Evolutionary conservation across 2,888 invertebrate species (phyloP), one percentile per base, ranked within the genome.

Genomic region (Drosophila bunnanda): DNA sequence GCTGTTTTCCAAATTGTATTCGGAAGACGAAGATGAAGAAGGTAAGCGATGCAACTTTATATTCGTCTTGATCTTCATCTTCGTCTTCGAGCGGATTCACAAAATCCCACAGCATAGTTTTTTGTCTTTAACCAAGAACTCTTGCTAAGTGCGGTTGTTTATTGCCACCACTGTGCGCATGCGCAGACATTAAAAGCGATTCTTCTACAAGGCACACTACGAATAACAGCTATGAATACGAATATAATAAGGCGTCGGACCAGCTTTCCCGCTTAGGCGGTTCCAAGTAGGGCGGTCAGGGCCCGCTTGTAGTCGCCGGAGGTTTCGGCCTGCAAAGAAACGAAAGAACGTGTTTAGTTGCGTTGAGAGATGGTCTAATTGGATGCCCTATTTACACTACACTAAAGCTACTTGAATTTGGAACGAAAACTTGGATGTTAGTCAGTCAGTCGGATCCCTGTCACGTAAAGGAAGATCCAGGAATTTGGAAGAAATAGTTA

Each of bases 291-390:
- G 28, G 93, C 93, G 32, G 93, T 88, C 34, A 95, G 89, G 8
- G 93, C 93, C 50, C 91, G 92, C 78, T 93, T 93, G 88, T 94
- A 94, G 82, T 94, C 94, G 5, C 94, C 94, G 39, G 93, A 93
- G 20, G 94, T 94, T 86, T 94, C 94, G 68, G 92, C 91, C 93
- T 93, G 92, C 65, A 89, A 90, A 43, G 7, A 30, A n/a, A 28
- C 17, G 7, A 36, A 8, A 39, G 32, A 32, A 30, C 6, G 34
- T 8, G 13, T 22, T 39, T 8, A 53, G 53, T 12, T 6, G 2
- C 13, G 9, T 8, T 41, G 30, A 7, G 17, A 41, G 7, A 13
- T 32, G 17, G 4, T 6, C 20, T 10, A n/a, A 20, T 4, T 8
- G 7, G 1, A 17, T 60, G 59, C 32, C 58, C 59, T 12, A 58